Evolutionary conservation across 2,888 invertebrate genomes (phyloP), one percentile per base, ranked within the genome.

Genomic region (Meta bourneti): DNA sequence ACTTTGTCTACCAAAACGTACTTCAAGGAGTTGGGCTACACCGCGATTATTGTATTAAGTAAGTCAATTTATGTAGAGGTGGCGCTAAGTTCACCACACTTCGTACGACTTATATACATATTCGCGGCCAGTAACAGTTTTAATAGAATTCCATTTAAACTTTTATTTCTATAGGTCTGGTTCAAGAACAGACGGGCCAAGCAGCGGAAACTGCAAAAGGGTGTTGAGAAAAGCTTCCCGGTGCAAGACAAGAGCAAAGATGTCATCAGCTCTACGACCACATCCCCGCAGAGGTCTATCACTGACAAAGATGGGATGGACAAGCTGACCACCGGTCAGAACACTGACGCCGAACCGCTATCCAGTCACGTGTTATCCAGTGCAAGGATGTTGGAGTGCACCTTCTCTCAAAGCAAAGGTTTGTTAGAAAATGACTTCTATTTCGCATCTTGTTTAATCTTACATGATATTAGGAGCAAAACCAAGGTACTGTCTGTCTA

Each of bases 101-200:
- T 34, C 4, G 1, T 1, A 34, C 4, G 4, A 2, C 34, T 34
- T 34, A 4, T 34, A 34, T 34, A 34, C 34, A 2, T 34, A 34
- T 34, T 4, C 34, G 34, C 34, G 34, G 4, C n/a, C 34, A 34
- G 1, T 34, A 34, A 34, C n/a, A n/a, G 4, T 34, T 34, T 34
- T 34, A 34, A 34, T 34, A 2, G 34, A 34, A 34, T 34, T 4
- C 34, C 34, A 34, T 34, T 34, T 34, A 34, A 34, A 34, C 34
- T 34, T 34, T 34, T 34, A 34, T 70, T 61, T 16, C 83, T 84
- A 13, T 72, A 95, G 95, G 95, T 95, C 6, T 95, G 95, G 95
- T 95, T 95, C 93, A 95, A 95, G 93, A 95, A 95, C 93, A 93
- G 95, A 61, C 93, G 95, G 78, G 95, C 95, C 6, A 95, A 95